A percentile compares a stretch with the other conserved stretches of the same genome.
These are phyloP conservation scores for Dicycla oo DNA, from an alignment of 2,888 invertebrate genomes.

Conservation along the genomic window DNA sequence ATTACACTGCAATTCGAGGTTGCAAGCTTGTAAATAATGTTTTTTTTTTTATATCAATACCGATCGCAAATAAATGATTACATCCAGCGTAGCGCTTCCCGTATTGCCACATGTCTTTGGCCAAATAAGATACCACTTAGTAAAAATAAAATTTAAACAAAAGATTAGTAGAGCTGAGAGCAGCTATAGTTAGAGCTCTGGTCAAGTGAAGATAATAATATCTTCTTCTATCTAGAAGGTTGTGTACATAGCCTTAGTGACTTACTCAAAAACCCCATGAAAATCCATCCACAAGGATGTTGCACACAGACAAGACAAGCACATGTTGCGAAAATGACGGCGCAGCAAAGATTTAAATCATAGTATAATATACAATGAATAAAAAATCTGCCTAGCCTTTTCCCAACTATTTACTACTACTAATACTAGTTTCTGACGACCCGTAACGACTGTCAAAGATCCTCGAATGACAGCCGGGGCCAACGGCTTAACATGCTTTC, in stretches of 20 bases:
- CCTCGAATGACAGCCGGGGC: no score
- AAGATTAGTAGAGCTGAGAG: background rate
- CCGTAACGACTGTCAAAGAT: no score
- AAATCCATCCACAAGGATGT: background rate
- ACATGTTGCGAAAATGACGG: background rate
- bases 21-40: conserved; percentile 43
- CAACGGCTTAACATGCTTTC: no score
- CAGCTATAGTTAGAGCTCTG: background rate
- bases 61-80: conserved; percentile 54
- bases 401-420: no score
- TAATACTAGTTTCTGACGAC: no score
- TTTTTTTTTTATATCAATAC: conserved; percentile 40
- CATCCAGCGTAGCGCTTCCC: conserved; percentile 47
- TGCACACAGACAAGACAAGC: no score
- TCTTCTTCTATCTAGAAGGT: no score
- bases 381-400: no score
- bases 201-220: background rate
- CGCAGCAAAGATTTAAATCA: background rate
- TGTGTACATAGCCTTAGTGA: background rate
- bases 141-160: background rate
- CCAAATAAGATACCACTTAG: background rate
- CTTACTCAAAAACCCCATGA: background rate
- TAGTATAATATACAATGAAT: background rate
- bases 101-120: conserved; percentile 21
- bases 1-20: conserved; percentile 67